These are phyloP conservation scores for Trypoxylon attenuatum DNA, from an alignment of 2,888 invertebrate genomes.

Conservation along the genomic window DNA sequence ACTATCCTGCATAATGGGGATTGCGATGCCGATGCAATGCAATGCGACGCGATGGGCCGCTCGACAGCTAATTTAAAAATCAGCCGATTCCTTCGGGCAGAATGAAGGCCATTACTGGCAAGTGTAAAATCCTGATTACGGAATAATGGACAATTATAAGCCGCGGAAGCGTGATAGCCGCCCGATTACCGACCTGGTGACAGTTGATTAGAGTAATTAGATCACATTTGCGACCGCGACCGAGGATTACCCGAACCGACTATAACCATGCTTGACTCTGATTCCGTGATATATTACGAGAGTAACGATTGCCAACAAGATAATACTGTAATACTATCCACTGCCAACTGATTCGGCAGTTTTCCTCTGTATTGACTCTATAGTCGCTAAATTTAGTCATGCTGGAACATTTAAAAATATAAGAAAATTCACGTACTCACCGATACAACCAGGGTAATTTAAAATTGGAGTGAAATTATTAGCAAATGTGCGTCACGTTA, in stretches of 20 bases:
- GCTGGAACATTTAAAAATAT: no score
- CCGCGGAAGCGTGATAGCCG: slow-evolving; percentile 19
- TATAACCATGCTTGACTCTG: slow-evolving; percentile 10
- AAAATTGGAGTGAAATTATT: no score
- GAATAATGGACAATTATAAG: slow-evolving; percentile 37
- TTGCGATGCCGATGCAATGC: slow-evolving; percentile 14
- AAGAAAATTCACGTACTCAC: no score
- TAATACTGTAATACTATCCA: not conserved
- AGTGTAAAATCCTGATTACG: slow-evolving; percentile 29
- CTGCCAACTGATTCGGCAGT: no score
- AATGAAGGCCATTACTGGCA: slow-evolving; percentile 2
- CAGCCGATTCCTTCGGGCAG: slow-evolving; percentile 21
- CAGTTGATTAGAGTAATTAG: slow-evolving; percentile 55
- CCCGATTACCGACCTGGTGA: slow-evolving; percentile 50
- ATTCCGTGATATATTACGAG: slow-evolving; percentile 2
- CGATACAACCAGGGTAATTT: no score
- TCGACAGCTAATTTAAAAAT: slow-evolving; percentile 41
- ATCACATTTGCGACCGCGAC: slow-evolving; percentile 38
- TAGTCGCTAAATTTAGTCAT: no score
- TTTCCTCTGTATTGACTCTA: no score
- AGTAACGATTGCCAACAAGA: not conserved
- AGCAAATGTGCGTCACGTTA: no score
- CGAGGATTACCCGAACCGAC: slow-evolving; percentile 28
- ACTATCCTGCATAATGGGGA: slow-evolving; percentile 17
- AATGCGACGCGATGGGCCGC: slow-evolving; percentile 16